Evolutionary conservation across 2,797 vertebrate genomes (phyloP).

Genomic region (Clamator glandarius): DNA sequence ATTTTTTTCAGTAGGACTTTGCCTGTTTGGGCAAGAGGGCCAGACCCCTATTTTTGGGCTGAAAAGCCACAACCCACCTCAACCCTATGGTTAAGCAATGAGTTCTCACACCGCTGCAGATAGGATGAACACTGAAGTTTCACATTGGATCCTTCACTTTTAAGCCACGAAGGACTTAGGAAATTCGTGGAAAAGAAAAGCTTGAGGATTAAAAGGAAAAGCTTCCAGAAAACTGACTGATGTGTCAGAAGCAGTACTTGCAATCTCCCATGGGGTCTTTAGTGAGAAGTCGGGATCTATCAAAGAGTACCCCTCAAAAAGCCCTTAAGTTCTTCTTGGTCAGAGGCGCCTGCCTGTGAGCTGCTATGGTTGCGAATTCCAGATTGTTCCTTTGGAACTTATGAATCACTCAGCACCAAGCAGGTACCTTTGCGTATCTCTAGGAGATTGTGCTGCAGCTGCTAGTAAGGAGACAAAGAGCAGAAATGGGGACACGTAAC

Average conservation of each 20-base stretch:
- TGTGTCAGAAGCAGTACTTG: neutral
- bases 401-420: rapidly evolving
- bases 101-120: rapidly evolving
- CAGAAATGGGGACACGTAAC: neutral
- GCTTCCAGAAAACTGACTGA: neutral
- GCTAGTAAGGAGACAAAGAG: neutral
- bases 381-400: neutral
- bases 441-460: neutral
- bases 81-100: neutral
- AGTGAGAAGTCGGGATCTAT: neutral
- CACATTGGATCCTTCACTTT: neutral
- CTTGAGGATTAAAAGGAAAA: neutral
- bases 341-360: neutral
- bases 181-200: neutral
- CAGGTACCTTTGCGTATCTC: rapidly evolving
- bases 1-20: neutral
- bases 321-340: rapidly evolving
- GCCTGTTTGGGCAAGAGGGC: neutral
- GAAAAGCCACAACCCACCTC: neutral
- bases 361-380: neutral
- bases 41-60: neutral
- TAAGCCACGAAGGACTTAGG: neutral
- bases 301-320: neutral
- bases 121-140: neutral
- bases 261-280: neutral